Conservation (phyloP, 2,888 invertebrate genomes). For the Chironomus tentans region DNA sequence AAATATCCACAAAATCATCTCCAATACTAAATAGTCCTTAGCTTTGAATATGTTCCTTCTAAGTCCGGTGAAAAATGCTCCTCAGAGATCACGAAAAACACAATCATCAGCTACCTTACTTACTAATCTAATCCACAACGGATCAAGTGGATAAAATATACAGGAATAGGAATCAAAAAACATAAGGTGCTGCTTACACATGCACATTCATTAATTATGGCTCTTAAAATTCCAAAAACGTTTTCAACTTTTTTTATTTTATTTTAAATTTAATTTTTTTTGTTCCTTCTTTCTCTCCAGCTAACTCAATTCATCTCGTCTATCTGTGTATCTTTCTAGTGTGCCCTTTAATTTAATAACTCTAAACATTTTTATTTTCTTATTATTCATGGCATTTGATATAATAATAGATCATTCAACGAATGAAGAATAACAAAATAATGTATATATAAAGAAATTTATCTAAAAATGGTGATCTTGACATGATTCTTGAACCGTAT, state of each 20-base stretch:
- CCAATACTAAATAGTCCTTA: too few relatives aligned
- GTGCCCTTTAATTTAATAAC: not conserved
- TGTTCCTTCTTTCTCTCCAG: not conserved
- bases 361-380: not conserved
- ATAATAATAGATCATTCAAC: conserved; percentile 13
- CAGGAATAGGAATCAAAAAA: not conserved
- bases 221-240: conserved; percentile 19
- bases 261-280: not conserved
- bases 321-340: too few relatives aligned
- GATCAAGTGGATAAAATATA: too few relatives aligned
- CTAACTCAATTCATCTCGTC: too few relatives aligned
- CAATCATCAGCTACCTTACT: too few relatives aligned
- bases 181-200: not conserved
- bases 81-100: too few relatives aligned
- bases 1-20: too few relatives aligned
- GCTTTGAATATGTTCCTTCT: too few relatives aligned
- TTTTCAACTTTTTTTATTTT: conserved; percentile 5
- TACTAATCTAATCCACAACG: too few relatives aligned
- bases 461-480: conserved; percentile 23
- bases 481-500: conserved; percentile 5
- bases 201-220: conserved; percentile 1
- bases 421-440: not conserved
- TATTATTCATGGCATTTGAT: conserved; percentile 4
- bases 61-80: too few relatives aligned
- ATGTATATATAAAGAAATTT: not conserved